A percentile compares a stretch with the other conserved stretches of the same genome.
Conservation (phyloP, 2,888 invertebrate species). For the Drepanosiphum platanoidis region DNA sequence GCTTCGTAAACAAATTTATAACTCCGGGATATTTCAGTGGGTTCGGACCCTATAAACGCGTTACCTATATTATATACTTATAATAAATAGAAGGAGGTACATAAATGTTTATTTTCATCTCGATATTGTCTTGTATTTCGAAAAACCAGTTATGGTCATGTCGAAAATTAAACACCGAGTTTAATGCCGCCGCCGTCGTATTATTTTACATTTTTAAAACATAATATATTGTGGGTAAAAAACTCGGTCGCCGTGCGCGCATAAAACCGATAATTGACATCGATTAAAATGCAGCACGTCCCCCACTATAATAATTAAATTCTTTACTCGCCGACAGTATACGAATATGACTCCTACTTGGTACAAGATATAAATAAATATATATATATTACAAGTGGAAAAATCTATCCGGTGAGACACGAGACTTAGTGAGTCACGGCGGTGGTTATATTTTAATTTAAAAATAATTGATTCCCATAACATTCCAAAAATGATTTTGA, state of each 20-base stretch:
- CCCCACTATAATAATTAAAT: not conserved
- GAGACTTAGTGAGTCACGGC: not conserved
- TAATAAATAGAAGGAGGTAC: not conserved
- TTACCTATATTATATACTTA: not conserved
- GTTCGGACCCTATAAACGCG: not conserved
- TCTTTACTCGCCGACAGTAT: not conserved
- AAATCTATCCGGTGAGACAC: not conserved
- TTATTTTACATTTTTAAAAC: not conserved
- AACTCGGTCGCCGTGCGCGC: not conserved
- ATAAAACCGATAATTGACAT: not conserved
- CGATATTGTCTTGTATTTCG: not conserved
- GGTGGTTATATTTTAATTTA: not conserved
- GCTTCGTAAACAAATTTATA: conserved; percentile 7
- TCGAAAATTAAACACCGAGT: not conserved
- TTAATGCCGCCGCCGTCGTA: not conserved
- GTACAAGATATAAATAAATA: not conserved
- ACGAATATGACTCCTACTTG: not conserved
- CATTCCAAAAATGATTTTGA: not conserved
- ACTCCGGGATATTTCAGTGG: not conserved
- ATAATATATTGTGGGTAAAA: not conserved
- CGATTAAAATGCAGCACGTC: not conserved
- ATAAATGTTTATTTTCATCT: not conserved
- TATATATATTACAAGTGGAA: not conserved
- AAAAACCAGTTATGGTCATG: not conserved
- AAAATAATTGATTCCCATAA: no score